Evolutionary conservation across 2,888 invertebrate species (phyloP), one percentile per base, ranked within the genome.

Genomic region (Orgyia antiqua): DNA sequence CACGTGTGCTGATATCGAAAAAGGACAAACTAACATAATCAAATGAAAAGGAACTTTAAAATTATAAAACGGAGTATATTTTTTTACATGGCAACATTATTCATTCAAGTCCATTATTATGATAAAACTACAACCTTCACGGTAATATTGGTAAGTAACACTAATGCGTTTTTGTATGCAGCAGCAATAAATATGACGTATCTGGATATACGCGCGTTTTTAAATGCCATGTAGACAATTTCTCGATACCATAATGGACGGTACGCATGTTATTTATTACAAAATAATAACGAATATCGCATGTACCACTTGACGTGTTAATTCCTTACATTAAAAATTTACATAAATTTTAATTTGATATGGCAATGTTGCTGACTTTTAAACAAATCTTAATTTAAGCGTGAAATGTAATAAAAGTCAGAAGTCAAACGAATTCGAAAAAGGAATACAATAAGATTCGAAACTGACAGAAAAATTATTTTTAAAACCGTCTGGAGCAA

Each of bases 131-230:
- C 58, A 62, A 60, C 59, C 65, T 62, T 64, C 51, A 54, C 51
- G 50, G 58, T 54, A 56, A 60, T 49, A 61, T 61, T 60, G 54
- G 62, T 68, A 68, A 66, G 66, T 69, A 68, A 66, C 62, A 67
- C 67, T 75, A 74, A 76, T 76, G 77, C 65, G 54, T 75, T 76
- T 74, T 65, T 70, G 69, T 75, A 68, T 60, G 68, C 67, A 59
- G 52, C 53, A 52, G 52, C 62, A 64, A 73, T 75, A 73, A 76
- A 76, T 68, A 75, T 73, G 69, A 70, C 61, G 56, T 70, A 70
- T 68, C 69, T 60, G 53, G 56, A 47, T 58, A 61, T 51, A 60
- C 50, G 38, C 18, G 23, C 36, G 29, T 35, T 27, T 47, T 50
- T 41, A 41, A 35, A 37, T 33, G n/a, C 28, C 21, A 31, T 41